Conservation (phyloP, 2,888 invertebrate genomes). For the Phortica okadai region DNA sequence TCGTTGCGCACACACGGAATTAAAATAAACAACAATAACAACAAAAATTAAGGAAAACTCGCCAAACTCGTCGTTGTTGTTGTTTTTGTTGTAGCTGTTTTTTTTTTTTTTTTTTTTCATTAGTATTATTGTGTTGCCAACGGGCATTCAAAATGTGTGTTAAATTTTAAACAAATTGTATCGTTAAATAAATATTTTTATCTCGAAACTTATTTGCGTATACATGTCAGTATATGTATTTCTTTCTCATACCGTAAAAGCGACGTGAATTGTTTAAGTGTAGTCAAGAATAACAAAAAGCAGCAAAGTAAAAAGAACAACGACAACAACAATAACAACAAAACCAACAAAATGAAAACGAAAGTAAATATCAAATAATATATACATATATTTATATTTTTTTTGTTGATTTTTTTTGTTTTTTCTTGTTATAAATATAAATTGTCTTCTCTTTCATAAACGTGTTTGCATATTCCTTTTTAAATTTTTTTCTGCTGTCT, state of each 20-base stretch:
- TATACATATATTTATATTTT: no score
- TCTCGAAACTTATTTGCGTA: conserved; percentile 8
- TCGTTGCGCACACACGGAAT: no score
- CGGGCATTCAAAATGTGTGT: neutral
- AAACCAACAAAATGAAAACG: conserved; percentile 62
- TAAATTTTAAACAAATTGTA: conserved; percentile 6
- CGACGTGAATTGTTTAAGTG: neutral
- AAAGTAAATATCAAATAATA: no score
- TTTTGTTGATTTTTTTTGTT: no score
- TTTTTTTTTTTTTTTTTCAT: no score
- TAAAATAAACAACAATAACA: no score
- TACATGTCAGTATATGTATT: conserved; percentile 10
- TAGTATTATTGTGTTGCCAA: neutral
- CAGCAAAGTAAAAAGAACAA: conserved; percentile 39
- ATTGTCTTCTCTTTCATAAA: no score
- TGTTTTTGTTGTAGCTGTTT: no score
- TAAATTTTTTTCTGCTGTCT: no score
- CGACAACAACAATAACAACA: conserved; percentile 27
- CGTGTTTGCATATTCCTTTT: no score
- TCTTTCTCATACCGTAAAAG: conserved; percentile 5
- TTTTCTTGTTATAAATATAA: no score
- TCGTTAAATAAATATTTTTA: conserved; percentile 13
- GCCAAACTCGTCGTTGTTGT: neutral
- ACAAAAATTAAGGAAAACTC: neutral
- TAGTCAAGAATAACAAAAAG: conserved; percentile 19